A percentile compares a stretch with the other conserved stretches of the same genome.
Conservation (phyloP, 2,888 invertebrate genomes). For the Busseola fusca region DNA sequence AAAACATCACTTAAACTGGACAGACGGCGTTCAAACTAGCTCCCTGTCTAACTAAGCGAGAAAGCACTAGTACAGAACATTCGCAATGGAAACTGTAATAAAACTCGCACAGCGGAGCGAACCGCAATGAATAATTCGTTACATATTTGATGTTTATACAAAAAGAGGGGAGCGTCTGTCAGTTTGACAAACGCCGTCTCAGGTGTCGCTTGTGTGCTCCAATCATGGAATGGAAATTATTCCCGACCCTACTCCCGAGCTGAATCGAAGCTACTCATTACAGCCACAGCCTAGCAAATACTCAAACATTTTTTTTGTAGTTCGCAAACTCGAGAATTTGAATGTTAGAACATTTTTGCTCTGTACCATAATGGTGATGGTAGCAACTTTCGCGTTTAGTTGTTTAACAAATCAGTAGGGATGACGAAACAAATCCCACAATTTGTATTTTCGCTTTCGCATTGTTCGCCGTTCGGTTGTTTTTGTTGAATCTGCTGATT, state of each 20-base stretch:
- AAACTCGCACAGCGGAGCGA: constrained; percentile 64
- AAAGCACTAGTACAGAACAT: constrained; percentile 44
- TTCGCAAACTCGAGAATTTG: constrained; percentile 27
- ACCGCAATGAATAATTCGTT: constrained; percentile 71
- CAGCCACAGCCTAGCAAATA: constrained; percentile 49
- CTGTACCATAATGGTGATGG: constrained; percentile 54
- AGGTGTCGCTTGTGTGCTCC: constrained; percentile 70
- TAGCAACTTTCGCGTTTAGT: constrained; percentile 49
- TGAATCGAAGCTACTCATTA: constrained; percentile 66
- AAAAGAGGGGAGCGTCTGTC: constrained; percentile 68
- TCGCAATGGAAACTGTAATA: constrained; percentile 64
- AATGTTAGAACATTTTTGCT: constrained; percentile 41
- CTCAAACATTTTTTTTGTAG: constrained; percentile 25
- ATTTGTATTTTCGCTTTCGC: constrained; percentile 62
- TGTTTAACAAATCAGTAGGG: constrained; percentile 68
- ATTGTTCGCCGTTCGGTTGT: constrained; percentile 59
- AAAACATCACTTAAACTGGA: constrained; percentile 24
- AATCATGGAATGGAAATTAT: constrained; percentile 75
- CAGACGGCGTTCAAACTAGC: constrained; percentile 36
- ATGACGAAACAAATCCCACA: constrained; percentile 69
- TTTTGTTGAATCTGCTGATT: constrained; percentile 67
- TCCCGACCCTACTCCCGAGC: constrained; percentile 56
- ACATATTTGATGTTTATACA: constrained; percentile 73
- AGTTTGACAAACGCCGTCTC: constrained; percentile 72
- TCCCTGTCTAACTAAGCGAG: constrained; percentile 47